Percentiles rank a stretch among this genome's conserved stretches.
These are phyloP conservation scores for Paracanthobrama guichenoti DNA, from an alignment of 2,113 vertebrate genomes.

Conservation along the genomic window DNA sequence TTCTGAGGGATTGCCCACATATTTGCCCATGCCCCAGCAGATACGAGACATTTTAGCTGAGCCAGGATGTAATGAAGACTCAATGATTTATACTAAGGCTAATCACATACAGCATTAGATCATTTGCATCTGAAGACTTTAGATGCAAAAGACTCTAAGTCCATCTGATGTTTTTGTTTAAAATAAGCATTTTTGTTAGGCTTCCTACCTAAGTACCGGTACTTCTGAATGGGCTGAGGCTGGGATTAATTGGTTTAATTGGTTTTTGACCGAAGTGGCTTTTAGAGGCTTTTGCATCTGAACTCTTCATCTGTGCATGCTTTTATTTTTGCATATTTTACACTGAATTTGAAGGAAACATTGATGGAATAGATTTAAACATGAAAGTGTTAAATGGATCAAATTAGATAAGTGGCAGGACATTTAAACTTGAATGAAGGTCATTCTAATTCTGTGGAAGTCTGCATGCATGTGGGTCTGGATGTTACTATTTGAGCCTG, in stretches of 20 bases:
- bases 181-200: too few relatives aligned
- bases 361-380: not conserved
- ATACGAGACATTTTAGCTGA: constrained; percentile 22
- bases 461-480: too few relatives aligned
- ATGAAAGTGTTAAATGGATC: not conserved
- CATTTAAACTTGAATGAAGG: not conserved
- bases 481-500: not conserved
- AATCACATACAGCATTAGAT: not conserved
- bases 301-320: too few relatives aligned
- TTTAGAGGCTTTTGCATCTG: too few relatives aligned
- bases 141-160: too few relatives aligned
- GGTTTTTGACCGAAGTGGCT: too few relatives aligned
- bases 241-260: too few relatives aligned
- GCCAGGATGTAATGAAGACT: constrained; percentile 24
- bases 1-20: constrained; percentile 13
- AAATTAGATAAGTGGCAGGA: not conserved
- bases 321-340: not conserved
- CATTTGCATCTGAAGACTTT: too few relatives aligned
- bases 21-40: constrained; percentile 4
- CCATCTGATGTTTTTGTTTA: too few relatives aligned
- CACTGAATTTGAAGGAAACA: not conserved
- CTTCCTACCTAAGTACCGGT: too few relatives aligned
- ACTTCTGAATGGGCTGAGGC: too few relatives aligned
- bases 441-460: not conserved
- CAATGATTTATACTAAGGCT: not conserved